Evolutionary conservation across 2,113 vertebrate genomes (phyloP).

Genomic region (Leptodactylus fuscus): DNA sequence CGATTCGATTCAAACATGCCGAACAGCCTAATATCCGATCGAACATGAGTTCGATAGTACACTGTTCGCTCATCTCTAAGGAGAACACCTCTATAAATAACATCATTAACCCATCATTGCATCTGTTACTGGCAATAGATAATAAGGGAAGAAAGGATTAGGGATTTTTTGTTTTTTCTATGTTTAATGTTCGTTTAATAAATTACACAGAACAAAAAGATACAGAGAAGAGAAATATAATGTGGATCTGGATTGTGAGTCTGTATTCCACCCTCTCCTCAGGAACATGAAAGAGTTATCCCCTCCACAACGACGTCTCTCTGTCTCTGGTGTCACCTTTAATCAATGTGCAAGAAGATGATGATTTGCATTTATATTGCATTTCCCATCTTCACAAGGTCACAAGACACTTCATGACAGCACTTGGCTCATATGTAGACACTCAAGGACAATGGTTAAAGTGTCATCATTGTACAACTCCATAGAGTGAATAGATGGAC

Average conservation of each 20-base stretch:
- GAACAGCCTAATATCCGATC: too few species aligned
- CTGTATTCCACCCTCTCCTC: too few species aligned
- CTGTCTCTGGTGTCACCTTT: slow-evolving; percentile 8
- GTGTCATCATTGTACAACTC: slow-evolving; percentile 21
- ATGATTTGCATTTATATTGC: slow-evolving; percentile 51
- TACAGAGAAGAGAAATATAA: too few species aligned
- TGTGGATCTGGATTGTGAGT: background rate
- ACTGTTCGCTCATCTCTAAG: too few species aligned
- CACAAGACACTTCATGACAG: background rate
- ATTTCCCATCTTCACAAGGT: slow-evolving; percentile 43
- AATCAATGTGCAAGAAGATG: slow-evolving; percentile 37
- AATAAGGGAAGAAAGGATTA: too few species aligned
- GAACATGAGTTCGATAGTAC: too few species aligned
- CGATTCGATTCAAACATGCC: too few species aligned
- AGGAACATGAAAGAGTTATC: background rate
- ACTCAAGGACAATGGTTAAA: slow-evolving; percentile 6
- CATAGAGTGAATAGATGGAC: background rate
- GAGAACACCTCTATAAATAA: too few species aligned
- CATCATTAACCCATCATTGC: too few species aligned
- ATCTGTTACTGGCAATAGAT: too few species aligned
- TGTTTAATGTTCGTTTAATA: too few species aligned
- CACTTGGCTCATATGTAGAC: slow-evolving; percentile 1
- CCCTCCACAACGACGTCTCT: background rate
- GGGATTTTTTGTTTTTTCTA: too few species aligned
- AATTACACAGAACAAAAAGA: background rate